Evolutionary conservation across 1,140 invertebrate species (phyloP).

Genomic region (Samia ricini): DNA sequence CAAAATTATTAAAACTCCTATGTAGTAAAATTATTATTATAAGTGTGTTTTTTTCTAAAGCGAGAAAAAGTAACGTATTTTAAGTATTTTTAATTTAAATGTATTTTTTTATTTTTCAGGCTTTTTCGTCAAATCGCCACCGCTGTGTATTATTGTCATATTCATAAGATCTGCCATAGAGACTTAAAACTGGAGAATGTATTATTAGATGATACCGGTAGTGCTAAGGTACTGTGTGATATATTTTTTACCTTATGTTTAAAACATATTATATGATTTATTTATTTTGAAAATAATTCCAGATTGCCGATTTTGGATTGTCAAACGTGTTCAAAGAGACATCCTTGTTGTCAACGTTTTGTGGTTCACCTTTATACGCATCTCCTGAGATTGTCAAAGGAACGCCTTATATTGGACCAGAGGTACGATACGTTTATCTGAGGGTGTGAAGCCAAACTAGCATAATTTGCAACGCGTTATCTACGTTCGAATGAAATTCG

Average conservation of each 20-base stretch:
- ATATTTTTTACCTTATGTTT: background rate
- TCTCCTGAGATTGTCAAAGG: slow-evolving; percentile 99
- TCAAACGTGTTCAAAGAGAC: slow-evolving; percentile 98
- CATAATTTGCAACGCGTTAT: no score
- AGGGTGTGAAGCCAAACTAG: no score
- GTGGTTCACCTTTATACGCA: slow-evolving; percentile 98
- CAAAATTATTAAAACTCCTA: background rate
- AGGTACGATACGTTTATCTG: slow-evolving; percentile 73
- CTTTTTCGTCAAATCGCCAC: slow-evolving; percentile 99
- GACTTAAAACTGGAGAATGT: slow-evolving; percentile 99
- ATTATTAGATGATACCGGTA: slow-evolving; percentile 95
- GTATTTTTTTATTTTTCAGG: slow-evolving; percentile 48
- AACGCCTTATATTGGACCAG: slow-evolving; percentile 97
- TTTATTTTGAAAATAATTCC: slow-evolving; percentile 20
- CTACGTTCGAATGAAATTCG: no score
- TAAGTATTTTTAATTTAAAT: background rate
- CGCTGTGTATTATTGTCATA: slow-evolving; percentile 99
- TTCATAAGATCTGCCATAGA: slow-evolving; percentile 98
- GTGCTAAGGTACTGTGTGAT: slow-evolving; percentile 88
- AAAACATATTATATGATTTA: background rate
- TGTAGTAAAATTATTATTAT: background rate
- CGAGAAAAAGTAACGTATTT: background rate
- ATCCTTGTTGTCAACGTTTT: slow-evolving; percentile 94
- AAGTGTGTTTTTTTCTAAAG: background rate
- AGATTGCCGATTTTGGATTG: slow-evolving; percentile 99